Base-by-base conservation (phyloP, 2,113 vertebrate genomes). In the Neogale vison region DNA sequence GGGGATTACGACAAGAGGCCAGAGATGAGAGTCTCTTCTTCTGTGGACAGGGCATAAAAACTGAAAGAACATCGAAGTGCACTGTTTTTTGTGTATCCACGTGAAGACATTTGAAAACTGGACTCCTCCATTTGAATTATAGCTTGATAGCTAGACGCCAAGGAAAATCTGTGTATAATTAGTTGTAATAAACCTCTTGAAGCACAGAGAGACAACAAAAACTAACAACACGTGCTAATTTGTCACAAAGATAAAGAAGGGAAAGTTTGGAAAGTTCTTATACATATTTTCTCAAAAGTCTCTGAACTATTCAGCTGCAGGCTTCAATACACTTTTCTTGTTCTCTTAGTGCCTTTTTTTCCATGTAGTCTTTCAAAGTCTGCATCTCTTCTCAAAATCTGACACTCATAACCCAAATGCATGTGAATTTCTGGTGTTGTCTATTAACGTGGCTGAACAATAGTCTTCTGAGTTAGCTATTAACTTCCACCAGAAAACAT, bases 181-280 rank as follows among this genome's bases (percentile, higher is more conserved):
- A 94, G n/a, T 42, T 93, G 63, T 93, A 82, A 89, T 95, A 96
- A 94, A 84, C 72, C 81, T 82, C 67, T 52, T 72, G 80, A 94
- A 88, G 13, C 31, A 83, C 86, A 81, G 55, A 90, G 2, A 79
- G 65, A 69, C 71, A 82, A 83, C 26, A 52, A 50, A 96, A 97
- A 94, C 57, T 85, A 96, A 90, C 83, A 76, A 83, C 31, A 80
- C 34, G 31, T 80, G n/a, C 45, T 72, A 72, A 95, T 96, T 90
- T 96, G 94, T 97, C 93, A 72, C 76, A 77, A 89, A 96, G 77
- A 96, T 95, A 95, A 97, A 97, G 63, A 71, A 71, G 26, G 59
- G 8, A 26, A 47, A 65, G 29, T 91, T 55, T 93, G 93, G 87
- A 89, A 87, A 89, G 11, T 82, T 55, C 26, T 69, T 74, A 9